Percentiles rank a stretch among this genome's conserved stretches.
phyloP scores from a whole-genome alignment of 2,113 vertebrate genomes.

The Pelodiscus sinensis region DNA sequence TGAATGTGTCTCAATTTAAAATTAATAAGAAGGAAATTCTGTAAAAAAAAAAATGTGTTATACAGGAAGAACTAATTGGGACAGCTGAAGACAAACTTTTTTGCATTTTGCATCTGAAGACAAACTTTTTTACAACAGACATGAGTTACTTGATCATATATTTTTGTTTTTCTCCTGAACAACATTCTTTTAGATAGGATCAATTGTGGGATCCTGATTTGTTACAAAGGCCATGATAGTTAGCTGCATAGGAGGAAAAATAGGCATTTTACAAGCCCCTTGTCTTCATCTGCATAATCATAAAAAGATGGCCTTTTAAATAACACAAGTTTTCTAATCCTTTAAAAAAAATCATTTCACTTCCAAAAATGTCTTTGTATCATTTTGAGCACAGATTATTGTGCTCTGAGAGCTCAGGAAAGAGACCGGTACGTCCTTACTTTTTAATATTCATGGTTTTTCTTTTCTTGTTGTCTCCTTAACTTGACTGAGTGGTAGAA shows the following conservation, averaged over 20 bases:
- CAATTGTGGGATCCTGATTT: accelerated
- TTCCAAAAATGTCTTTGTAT: background rate
- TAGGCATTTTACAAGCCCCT: background rate
- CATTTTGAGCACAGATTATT: background rate
- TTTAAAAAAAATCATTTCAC: background rate
- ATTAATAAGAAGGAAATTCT: background rate
- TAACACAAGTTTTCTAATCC: background rate
- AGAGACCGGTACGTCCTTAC: background rate
- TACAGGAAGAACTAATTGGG: background rate
- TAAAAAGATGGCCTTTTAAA: background rate
- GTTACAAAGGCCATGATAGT: background rate
- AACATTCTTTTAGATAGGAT: background rate
- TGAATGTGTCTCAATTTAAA: background rate
- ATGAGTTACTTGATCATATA: background rate
- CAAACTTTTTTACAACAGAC: background rate
- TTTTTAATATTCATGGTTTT: background rate
- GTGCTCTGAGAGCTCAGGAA: background rate
- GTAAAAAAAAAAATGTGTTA: background rate
- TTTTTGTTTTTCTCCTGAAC: background rate
- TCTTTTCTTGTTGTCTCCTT: background rate
- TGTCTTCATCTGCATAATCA: background rate
- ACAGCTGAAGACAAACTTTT: background rate
- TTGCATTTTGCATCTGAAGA: no score
- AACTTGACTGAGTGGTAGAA: background rate
- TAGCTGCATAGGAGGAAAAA: background rate